These are phyloP conservation scores for Ursus arctos DNA, from an alignment of 2,113 vertebrate genomes.

Conservation along the genomic window DNA sequence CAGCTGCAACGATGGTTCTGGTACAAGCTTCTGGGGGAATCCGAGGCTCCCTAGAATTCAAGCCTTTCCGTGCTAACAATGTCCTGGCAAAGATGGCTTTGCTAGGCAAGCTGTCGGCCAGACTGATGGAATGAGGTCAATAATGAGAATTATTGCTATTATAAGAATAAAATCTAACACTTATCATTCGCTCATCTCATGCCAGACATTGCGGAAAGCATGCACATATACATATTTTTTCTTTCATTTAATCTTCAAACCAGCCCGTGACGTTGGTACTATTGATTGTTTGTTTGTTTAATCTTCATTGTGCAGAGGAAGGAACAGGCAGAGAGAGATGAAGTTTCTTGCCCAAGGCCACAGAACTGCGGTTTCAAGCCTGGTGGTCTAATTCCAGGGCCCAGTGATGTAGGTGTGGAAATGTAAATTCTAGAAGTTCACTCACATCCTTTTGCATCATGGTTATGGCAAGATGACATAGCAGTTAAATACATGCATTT, in stretches of 20 bases:
- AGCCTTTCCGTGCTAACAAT: background rate
- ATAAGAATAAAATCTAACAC: background rate
- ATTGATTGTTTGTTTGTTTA: background rate
- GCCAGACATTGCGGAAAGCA: background rate
- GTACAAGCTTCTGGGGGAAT: slow-evolving; percentile 11
- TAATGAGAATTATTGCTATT: background rate
- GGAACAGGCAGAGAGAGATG: background rate
- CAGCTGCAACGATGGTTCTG: background rate
- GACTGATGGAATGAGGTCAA: background rate
- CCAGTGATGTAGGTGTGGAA: background rate
- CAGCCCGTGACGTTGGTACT: background rate
- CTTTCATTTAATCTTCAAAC: slow-evolving; percentile 2
- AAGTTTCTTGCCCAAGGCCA: background rate
- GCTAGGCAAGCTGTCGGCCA: background rate
- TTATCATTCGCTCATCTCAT: background rate
- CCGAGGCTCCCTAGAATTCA: background rate
- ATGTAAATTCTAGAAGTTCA: background rate
- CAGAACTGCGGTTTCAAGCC: background rate
- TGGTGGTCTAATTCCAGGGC: background rate
- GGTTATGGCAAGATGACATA: background rate
- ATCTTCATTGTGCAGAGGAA: background rate
- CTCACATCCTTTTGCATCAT: background rate
- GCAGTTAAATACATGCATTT: background rate
- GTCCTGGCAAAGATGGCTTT: background rate
- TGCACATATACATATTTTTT: background rate